phyloP scores from a whole-genome alignment of 2,797 vertebrate species.

The Anguilla anguilla region DNA sequence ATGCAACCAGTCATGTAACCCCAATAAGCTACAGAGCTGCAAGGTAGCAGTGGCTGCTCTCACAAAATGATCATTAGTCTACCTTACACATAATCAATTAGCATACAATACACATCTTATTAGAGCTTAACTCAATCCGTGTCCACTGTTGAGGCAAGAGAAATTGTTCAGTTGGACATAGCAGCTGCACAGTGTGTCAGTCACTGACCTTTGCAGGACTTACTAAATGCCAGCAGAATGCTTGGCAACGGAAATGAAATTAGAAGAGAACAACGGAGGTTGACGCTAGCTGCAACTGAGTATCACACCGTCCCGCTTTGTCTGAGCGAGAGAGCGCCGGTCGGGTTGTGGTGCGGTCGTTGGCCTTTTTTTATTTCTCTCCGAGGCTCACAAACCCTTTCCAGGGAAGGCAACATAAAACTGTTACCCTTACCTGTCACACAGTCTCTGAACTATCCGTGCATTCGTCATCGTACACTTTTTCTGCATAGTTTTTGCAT shows the following conservation, averaged over 20 bases:
- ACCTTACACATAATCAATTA: not conserved
- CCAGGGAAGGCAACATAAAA: not conserved
- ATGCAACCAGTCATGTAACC: not conserved
- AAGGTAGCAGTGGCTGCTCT: not conserved
- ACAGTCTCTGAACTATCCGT: not conserved
- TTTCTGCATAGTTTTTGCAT: not conserved
- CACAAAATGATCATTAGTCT: not conserved
- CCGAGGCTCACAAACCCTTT: not conserved
- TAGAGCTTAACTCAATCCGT: not conserved
- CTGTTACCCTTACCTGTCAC: not conserved
- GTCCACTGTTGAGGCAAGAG: not conserved
- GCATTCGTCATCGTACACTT: not conserved
- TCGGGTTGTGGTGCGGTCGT: not conserved
- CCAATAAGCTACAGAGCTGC: not conserved
- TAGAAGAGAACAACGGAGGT: not conserved
- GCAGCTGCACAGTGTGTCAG: not conserved
- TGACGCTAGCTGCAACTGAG: not conserved
- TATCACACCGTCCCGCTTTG: not conserved
- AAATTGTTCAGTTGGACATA: not conserved
- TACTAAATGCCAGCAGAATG: not conserved
- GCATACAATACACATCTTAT: not conserved
- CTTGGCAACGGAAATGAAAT: slow-evolving; percentile 10
- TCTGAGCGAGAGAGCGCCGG: not conserved
- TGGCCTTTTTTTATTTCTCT: not conserved
- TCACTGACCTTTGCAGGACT: not conserved